phyloP scores from a whole-genome alignment of 2,888 invertebrate species.

The Bruchidius siliquastri region DNA sequence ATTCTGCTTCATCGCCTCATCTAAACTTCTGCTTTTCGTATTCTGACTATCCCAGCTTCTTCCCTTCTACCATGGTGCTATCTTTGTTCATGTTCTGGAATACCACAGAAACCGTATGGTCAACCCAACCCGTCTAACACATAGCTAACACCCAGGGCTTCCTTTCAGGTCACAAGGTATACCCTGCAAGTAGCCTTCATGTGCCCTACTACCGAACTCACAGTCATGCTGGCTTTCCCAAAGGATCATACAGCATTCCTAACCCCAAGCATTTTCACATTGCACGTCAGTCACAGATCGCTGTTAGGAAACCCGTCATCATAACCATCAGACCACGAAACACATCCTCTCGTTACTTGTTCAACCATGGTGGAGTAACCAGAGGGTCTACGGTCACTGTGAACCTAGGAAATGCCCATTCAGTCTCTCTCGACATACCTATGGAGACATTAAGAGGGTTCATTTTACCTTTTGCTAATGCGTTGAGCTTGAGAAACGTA shows the following conservation, averaged over 20 bases:
- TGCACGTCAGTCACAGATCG: slow-evolving; percentile 33
- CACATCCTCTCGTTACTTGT: slow-evolving; percentile 21
- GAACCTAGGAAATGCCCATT: slow-evolving; percentile 32
- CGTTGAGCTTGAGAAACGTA: slow-evolving; percentile 30
- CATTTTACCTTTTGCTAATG: slow-evolving; percentile 40
- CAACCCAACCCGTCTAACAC: slow-evolving; percentile 8
- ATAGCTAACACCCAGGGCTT: slow-evolving; percentile 16
- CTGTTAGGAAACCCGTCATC: slow-evolving; percentile 24
- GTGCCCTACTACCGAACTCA: slow-evolving; percentile 38
- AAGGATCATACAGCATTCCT: slow-evolving; percentile 42
- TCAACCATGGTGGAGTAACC: slow-evolving; percentile 12
- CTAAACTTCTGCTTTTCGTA: background rate
- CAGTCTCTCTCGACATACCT: slow-evolving; percentile 38
- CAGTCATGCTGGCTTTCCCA: slow-evolving; percentile 42
- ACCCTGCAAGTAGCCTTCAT: slow-evolving; percentile 8
- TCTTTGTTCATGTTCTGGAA: slow-evolving; percentile 7
- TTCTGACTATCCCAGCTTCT: background rate
- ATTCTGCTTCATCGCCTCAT: slow-evolving; percentile 2
- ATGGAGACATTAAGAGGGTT: slow-evolving; percentile 37
- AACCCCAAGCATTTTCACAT: slow-evolving; percentile 46
- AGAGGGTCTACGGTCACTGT: slow-evolving; percentile 30
- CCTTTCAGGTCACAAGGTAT: slow-evolving; percentile 30
- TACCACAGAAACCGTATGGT: slow-evolving; percentile 24
- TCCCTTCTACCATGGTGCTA: background rate
- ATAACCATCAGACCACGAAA: slow-evolving; percentile 14